phyloP scores from a whole-genome alignment of 2,797 vertebrate species.

The Crocodylus rhombifer region DNA sequence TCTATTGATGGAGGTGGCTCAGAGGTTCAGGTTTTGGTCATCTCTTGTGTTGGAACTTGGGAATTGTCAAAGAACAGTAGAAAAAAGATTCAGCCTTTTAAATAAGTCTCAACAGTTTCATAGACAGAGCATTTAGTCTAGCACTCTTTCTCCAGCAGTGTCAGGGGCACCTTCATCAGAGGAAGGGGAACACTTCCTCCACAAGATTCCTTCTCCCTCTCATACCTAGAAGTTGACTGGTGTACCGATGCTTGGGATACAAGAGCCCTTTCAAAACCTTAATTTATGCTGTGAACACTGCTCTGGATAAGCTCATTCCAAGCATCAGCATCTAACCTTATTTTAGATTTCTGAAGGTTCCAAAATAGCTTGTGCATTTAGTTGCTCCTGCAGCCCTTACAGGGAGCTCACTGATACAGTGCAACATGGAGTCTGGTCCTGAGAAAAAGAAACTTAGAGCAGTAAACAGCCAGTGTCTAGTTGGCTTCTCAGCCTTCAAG shows the following conservation, averaged over 20 bases:
- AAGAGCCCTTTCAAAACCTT: not conserved
- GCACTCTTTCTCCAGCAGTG: too few relatives aligned
- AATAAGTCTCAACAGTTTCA: too few relatives aligned
- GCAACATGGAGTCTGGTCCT: not conserved
- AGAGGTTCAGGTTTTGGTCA: not conserved
- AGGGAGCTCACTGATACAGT: not conserved
- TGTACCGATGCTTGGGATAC: not conserved
- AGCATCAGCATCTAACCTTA: too few relatives aligned
- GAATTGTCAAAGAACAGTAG: not conserved
- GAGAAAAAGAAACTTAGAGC: not conserved
- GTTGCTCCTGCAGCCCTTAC: not conserved
- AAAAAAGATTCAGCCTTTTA: not conserved
- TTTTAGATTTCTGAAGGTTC: not conserved
- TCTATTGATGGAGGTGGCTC: not conserved
- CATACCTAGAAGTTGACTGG: not conserved
- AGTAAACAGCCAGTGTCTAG: rapidly evolving
- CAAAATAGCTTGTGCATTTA: not conserved
- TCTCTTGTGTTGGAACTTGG: not conserved
- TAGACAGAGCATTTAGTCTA: too few relatives aligned
- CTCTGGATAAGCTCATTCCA: not conserved
- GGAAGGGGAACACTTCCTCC: not conserved
- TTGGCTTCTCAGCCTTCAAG: not conserved
- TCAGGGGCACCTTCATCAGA: too few relatives aligned
- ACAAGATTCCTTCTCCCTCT: not conserved
- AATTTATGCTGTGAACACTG: not conserved